These are phyloP conservation scores for Prosapia bicincta DNA, from an alignment of 2,888 invertebrate species.

Conservation along the genomic window DNA sequence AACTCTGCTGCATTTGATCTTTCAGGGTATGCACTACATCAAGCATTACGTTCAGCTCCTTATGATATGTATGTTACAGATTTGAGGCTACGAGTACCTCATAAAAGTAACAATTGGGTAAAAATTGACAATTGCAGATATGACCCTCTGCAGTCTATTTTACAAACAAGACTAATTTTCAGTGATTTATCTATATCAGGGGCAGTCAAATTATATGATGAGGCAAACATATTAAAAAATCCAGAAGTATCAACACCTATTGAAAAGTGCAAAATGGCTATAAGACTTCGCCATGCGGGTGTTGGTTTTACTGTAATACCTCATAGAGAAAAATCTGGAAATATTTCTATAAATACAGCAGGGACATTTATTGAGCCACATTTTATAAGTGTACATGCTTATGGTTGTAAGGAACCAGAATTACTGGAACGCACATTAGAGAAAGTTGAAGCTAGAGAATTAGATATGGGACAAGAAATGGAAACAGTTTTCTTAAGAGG, in stretches of 20 bases:
- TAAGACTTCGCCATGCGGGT: constrained; percentile 68
- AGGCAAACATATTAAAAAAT: constrained; percentile 31
- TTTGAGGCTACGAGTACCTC: constrained; percentile 65
- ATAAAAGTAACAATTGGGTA: constrained; percentile 60
- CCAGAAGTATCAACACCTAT: constrained; percentile 20
- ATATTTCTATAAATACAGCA: constrained; percentile 34
- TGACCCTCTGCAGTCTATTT: constrained; percentile 67
- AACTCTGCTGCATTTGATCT: constrained; percentile 20
- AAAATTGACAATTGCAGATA: constrained; percentile 56
- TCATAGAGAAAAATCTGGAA: constrained; percentile 25
- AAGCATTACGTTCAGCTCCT: constrained; percentile 59
- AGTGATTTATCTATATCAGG: constrained; percentile 66
- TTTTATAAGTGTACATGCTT: constrained; percentile 81
- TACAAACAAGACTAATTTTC: constrained; percentile 73
- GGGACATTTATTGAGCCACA: constrained; percentile 79
- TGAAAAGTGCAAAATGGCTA: constrained; percentile 69
- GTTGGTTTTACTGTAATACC: constrained; percentile 56
- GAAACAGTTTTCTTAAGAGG: constrained; percentile 81
- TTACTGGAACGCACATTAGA: constrained; percentile 8
- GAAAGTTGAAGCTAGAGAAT: constrained; percentile 43
- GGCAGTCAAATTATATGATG: constrained; percentile 41
- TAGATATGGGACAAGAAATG: constrained; percentile 73
- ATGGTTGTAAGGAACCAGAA: constrained; percentile 63
- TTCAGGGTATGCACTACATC: constrained; percentile 59
- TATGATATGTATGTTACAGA: constrained; percentile 67